Base-by-base conservation (phyloP, 1,140 invertebrate genomes). In the Aphis gossypii region DNA sequence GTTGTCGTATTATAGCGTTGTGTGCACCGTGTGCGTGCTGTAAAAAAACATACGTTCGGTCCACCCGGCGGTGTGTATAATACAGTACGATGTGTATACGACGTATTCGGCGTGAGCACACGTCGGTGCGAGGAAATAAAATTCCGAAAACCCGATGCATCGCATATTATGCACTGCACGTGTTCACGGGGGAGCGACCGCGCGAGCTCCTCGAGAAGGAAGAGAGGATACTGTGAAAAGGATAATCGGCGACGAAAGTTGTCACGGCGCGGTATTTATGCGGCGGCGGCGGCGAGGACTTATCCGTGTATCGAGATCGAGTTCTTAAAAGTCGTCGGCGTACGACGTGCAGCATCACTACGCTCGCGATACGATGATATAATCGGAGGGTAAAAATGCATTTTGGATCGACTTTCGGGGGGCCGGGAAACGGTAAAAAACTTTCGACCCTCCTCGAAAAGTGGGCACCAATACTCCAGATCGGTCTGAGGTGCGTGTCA, bases 401-500 rank as follows among this genome's bases (percentile, higher is more conserved):
- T 76, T 76, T 76, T 18, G 30, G n/a, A 35, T 35, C n/a, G 68
- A 14, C 38, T 41, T 21, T 25, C 20, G 2, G 23, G 11, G 11
- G 41, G 25, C 7, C n/a, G 25, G 44, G 25, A 46, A 44, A 51
- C 46, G 46, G n/a, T 35, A 87, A 51, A 88, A 88, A 88, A 88
- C 86, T 89, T 89, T 21, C n/a, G n/a, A 89, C 87, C 86, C 86
- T 88, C 23, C 83, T 84, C 1, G 87, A 35, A 88, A 51, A 48
- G 46, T 35, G 8, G 25, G 60, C n/a, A 30, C 56, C 56, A 25
- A 60, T 23, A 56, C 23, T 25, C 21, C 23, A 60, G 56, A 60
- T 60, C 9, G n/a, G 60, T 38, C 30, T 35, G 87, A 89, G n/a
- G 87, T 41, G 21, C 9, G 14, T 89, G 87, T 89, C 87, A 38